phyloP scores from a whole-genome alignment of 2,888 invertebrate species.

The Aleiodes alternator region DNA sequence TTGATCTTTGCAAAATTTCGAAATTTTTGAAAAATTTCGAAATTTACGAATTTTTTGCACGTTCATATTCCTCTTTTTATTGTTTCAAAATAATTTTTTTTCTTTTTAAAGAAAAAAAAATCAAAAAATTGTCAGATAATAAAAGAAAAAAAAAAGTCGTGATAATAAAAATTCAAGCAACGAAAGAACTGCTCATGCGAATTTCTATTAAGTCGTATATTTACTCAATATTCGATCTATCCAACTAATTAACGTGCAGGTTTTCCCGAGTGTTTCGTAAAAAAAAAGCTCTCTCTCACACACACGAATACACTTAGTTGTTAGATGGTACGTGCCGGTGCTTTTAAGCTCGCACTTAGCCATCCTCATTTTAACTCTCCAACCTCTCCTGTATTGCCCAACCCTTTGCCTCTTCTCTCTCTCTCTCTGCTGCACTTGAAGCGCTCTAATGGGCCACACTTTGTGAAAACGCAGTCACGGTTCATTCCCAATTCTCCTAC shows the following conservation, averaged over 20 bases:
- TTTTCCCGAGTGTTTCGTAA: conserved; percentile 34
- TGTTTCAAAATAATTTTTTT: too few species aligned
- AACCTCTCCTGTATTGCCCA: conserved; percentile 24
- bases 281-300: background rate
- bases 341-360: conserved; percentile 48
- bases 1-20: too few species aligned
- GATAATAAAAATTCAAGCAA: too few species aligned
- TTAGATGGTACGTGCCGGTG: conserved; percentile 44
- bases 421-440: conserved; percentile 25
- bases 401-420: background rate
- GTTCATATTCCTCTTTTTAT: too few species aligned
- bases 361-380: conserved; percentile 34
- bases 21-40: too few species aligned
- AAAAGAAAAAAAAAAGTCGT: too few species aligned
- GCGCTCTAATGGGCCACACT: conserved; percentile 43
- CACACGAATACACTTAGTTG: background rate
- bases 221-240: conserved; percentile 38
- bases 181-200: too few species aligned
- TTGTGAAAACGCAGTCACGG: conserved; percentile 40
- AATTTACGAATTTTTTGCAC: too few species aligned
- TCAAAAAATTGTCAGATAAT: too few species aligned
- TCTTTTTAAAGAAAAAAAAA: too few species aligned
- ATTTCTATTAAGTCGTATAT: background rate
- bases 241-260: conserved; percentile 39
- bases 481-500: conserved; percentile 16